Base-by-base conservation (phyloP, 2,888 invertebrate genomes). In the Cetonia aurata region DNA sequence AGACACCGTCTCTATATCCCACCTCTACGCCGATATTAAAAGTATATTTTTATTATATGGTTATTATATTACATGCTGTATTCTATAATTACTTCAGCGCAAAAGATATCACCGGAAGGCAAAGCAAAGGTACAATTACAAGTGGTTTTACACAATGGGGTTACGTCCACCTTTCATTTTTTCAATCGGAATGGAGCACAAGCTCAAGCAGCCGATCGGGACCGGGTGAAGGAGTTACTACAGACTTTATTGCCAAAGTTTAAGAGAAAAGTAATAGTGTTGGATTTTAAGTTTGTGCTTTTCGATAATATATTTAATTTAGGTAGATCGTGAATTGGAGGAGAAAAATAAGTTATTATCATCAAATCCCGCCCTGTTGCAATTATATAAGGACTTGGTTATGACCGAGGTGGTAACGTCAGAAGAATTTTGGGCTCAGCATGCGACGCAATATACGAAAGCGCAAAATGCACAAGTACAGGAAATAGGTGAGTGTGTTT, bases 91-190 rank as follows among this genome's bases (percentile, higher is more conserved):
- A 81, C 56, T 37, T 37, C 75, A 85, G 84, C 84, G 69, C 99
- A 99, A 88, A 97, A 98, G 86, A 98, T 99, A 78, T 95, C 95
- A 31, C 98, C 99, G 0, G 97, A 93, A 79, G 97, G 96, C 31
- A 99, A 99, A 85, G 93, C 96, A 31, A 99, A 99, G 86, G 96
- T 99, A 68, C 99, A 99, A 84, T 87, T 99, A 13, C 99, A 99
- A 88, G 92, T 99, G 17, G 96, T 98, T 17, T 86, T 99, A 73
- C 96, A 98, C 78, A 96, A 96, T 87, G 96, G 96, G 19, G 91
- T 93, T 59, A 95, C 96, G 57, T 96, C 96, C 2, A 99, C 98
- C 12, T 99, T 99, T 87, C 99, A 99, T 82, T 99, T 99, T 85
- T 94, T 94, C 57, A 95, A 97, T 84, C 91, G 95, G 3, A 90